Evolutionary conservation across 2,888 invertebrate genomes (phyloP), one percentile per base, ranked within the genome.

Genomic region (Dicranocentrus wangi): DNA sequence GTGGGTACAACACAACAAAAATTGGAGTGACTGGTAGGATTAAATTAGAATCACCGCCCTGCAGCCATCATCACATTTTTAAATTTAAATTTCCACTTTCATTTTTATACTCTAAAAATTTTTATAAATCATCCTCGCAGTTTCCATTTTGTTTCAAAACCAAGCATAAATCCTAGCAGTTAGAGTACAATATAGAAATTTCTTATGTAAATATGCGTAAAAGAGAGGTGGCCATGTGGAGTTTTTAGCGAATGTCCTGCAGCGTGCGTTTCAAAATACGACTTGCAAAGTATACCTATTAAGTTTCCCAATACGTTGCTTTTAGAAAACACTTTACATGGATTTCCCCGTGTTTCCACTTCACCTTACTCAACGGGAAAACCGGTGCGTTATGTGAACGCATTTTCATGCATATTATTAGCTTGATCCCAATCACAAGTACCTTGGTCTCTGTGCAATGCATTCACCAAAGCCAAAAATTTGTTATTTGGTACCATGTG

Each of bases 301-400:
- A n/a, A n/a, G n/a, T n/a, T 61, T 75, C 60, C 61, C 32, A 27
- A 25, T 76, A 63, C 53, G 47, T 47, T 28, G 25, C 58, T 76
- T 68, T 68, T 68, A 68, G 68, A 60, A 76, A 76, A 68, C 68
- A 76, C 68, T 60, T 76, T 21, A 2, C 51, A 39, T 39, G 39
- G 13, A 8, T 39, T 39, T 39, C 39, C 8, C 13, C 39, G 13
- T 39, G 39, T 39, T 13, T 39, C 39, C 39, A 13, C 39, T 39
- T 7, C 8, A 13, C 39, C 8, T 39, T 13, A 39, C 13, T 39
- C 13, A 7, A 13, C 39, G 7, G 39, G 39, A 39, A 39, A 39
- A 8, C 39, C 39, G 39, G 39, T 39, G 39, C 39, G 13, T 39
- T 39, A 13, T 39, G 13, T 39, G 8, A 8, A 39, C 39, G 39